These are phyloP conservation scores for Meloidogyne exigua DNA, from an alignment of 1,140 invertebrate species.

Conservation along the genomic window DNA sequence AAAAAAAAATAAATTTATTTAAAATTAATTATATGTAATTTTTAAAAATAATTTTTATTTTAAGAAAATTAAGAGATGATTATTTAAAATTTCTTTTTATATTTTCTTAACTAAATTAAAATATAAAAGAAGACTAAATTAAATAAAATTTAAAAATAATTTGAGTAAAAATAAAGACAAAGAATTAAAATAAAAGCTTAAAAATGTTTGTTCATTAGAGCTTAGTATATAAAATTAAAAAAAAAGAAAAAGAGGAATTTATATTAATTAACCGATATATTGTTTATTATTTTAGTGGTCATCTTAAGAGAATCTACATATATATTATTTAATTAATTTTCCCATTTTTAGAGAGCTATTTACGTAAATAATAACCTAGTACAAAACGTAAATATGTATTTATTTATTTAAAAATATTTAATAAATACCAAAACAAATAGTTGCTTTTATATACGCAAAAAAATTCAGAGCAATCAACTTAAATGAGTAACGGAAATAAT, in stretches of 20 bases:
- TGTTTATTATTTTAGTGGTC: not conserved
- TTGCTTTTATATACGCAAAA: not conserved
- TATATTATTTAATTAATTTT: not conserved
- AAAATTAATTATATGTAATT: too few relatives aligned
- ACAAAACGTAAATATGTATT: not conserved
- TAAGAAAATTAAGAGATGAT: too few relatives aligned
- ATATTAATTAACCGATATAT: not conserved
- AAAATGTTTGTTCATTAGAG: not conserved
- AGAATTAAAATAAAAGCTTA: too few relatives aligned
- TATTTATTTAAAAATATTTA: not conserved
- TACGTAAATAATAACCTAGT: not conserved
- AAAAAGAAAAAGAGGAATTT: not conserved
- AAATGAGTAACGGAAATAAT: constrained; percentile 1
- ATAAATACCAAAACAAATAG: not conserved
- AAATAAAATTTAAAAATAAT: too few relatives aligned
- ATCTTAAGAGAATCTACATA: not conserved
- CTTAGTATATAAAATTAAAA: not conserved
- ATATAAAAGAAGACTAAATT: too few relatives aligned
- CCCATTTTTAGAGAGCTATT: not conserved
- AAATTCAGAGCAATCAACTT: not conserved
- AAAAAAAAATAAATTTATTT: not conserved
- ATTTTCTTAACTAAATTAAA: too few relatives aligned
- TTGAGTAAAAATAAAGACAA: too few relatives aligned
- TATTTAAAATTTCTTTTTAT: too few relatives aligned
- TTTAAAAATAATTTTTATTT: too few relatives aligned